These are phyloP conservation scores for Apis florea DNA, from an alignment of 1,140 invertebrate species.

Conservation along the genomic window DNA sequence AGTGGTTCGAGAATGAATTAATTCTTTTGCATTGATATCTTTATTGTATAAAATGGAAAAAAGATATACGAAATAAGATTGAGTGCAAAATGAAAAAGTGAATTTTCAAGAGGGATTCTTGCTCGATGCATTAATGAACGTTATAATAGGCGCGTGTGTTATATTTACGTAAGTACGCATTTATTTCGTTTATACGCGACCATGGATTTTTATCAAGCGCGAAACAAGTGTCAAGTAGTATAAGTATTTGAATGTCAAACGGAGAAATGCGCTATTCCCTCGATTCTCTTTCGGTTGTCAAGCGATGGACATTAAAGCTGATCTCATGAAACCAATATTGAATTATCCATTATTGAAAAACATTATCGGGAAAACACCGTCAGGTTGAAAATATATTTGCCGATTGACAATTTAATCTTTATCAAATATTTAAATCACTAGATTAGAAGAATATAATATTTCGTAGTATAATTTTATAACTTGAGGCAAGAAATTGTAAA, in stretches of 20 bases:
- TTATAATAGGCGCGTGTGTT: background rate
- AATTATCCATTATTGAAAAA: background rate
- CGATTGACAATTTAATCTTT: background rate
- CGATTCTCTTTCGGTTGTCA: background rate
- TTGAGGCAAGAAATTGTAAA: too few species aligned
- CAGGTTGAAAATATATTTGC: background rate
- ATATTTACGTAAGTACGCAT: slow-evolving; percentile 15
- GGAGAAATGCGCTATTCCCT: background rate
- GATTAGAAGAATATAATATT: background rate
- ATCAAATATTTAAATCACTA: background rate
- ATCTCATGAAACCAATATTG: background rate
- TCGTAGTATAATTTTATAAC: background rate
- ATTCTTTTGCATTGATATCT: too few species aligned
- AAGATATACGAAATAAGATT: too few species aligned
- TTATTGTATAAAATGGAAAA: background rate
- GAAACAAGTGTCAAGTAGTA: slow-evolving; percentile 26
- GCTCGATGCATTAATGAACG: slow-evolving; percentile 25
- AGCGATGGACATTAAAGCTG: background rate
- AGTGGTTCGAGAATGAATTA: too few species aligned
- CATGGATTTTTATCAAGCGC: background rate
- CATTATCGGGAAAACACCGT: too few species aligned
- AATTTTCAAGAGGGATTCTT: background rate
- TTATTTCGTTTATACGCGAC: background rate
- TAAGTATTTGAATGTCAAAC: background rate
- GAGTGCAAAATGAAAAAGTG: background rate